These are phyloP conservation scores for Nerophis lumbriciformis DNA, from an alignment of 2,113 vertebrate genomes.

Conservation along the genomic window DNA sequence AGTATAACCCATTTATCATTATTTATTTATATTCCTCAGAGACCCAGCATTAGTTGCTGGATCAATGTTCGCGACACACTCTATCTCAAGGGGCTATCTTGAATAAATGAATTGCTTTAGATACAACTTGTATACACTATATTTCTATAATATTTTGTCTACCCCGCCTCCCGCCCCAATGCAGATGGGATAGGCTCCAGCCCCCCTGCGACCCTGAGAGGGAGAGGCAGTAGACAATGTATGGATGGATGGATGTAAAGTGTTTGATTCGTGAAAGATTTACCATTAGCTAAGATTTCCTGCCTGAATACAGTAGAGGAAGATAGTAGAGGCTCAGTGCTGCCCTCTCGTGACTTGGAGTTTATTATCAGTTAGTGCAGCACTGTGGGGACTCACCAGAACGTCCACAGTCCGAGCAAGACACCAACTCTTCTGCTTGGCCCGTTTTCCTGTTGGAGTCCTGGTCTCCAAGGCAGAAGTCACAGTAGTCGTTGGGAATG, in stretches of 20 bases:
- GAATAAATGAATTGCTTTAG: not conserved
- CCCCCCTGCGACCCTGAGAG: not conserved
- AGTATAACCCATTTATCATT: too few species aligned
- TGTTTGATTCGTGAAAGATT: not conserved
- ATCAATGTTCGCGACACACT: too few species aligned
- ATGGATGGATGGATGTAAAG: not conserved
- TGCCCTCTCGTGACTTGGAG: not conserved
- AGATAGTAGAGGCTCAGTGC: not conserved
- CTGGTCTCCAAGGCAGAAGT: constrained; percentile 98
- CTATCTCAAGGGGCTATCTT: too few species aligned
- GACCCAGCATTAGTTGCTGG: too few species aligned
- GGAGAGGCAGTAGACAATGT: too few species aligned
- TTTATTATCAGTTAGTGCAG: not conserved
- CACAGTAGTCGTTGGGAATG: constrained; percentile 99
- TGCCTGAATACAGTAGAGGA: not conserved
- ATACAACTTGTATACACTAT: not conserved
- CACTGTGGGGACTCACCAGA: constrained; percentile 82
- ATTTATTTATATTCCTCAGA: too few species aligned
- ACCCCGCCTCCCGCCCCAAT: too few species aligned
- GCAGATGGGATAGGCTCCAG: not conserved
- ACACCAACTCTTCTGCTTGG: constrained; percentile 91
- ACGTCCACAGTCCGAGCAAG: constrained; percentile 96
- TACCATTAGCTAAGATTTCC: not conserved
- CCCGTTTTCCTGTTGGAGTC: constrained; percentile 96
- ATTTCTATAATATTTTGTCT: not conserved